Base-by-base conservation (phyloP, 2,888 invertebrate genomes). In the Argynnis bischoffii region DNA sequence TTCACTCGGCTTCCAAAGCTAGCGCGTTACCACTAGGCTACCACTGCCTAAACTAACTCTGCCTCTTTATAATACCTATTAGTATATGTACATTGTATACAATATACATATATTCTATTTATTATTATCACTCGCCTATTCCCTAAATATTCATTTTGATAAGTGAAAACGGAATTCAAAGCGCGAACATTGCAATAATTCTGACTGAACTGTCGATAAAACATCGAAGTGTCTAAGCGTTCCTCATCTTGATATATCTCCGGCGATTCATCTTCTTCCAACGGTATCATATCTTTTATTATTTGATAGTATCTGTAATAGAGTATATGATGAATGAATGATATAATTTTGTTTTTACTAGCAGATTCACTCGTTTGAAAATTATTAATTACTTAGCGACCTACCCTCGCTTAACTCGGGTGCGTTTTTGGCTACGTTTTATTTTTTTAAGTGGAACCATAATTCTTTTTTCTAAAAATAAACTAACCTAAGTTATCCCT, bases 121-220 rank as follows among this genome's bases (percentile, higher is more conserved):
- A 35, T 35, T 35, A 35, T 35, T 35, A 41, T 41, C 11, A 11
- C 35, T 94, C 82, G 92, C 81, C 95, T 96, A 85, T 96, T 97
- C 0, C 97, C 97, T 63, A 97, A 89, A 83, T 97, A 97, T 81
- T 97, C 97, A 82, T 96, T 96, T 73, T 96, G 96, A 79, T 97
- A 97, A 0, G 92, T 92, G 81, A 97, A 96, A 76, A 95, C 94
- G 0, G 97, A 95, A 81, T 97, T 97, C 4, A 97, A 95, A 0
- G 96, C 96, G 16, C 95, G 92, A 16, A 96, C 95, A 78, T 94
- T 95, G 75, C 96, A 90, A 55, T 90, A 86, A 74, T 94, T 89
- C 73, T 84, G 88, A 56, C 89, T 90, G 80, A 92, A 92, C 84
- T 92, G 93, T 0, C 87, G 79, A 78, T 93, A 93, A 80, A 79